Base-by-base conservation (phyloP, 2,113 vertebrate genomes). In the Chelonoidis abingdonii region DNA sequence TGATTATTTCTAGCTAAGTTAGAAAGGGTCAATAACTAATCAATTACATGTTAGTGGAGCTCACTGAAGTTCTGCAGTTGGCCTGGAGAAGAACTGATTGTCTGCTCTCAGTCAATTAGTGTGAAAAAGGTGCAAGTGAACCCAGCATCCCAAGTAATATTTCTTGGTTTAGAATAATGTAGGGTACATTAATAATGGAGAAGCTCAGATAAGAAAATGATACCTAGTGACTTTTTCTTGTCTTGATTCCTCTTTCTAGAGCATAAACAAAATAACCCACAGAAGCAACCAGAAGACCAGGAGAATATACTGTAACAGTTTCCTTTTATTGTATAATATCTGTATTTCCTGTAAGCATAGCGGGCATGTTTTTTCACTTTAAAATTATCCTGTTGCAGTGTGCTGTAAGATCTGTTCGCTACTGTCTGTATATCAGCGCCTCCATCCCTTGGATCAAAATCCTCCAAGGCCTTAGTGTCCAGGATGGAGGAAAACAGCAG, bases 351-450 rank as follows among this genome's bases (percentile, higher is more conserved):
- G 87, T 86, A 84, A 92, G 88, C 80, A 27, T 1, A 87, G 95
- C 94, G 95, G 96, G 95, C 95, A 83, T 93, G 59, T 93, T 94
- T 72, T 96, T 87, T 80, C 80, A 78, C 90, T 96, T 95, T 95
- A 80, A 88, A 86, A 92, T 84, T 90, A 47, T 38, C 59, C 1
- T 3, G 31, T 83, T 97, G 87, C 91, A 84, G 81, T 92, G 84
- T 92, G 84, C 92, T 89, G 10, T 44, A 86, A 89, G 93, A 91
- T 75, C 86, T 94, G 79, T 95, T 92, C 50, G 88, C 95, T 95
- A 57, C 86, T 96, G 93, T 97, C 91, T 92, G 92, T 88, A 86
- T 84, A 41, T 10, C 93, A 92, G 91, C 84, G 79, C 85, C 89
- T 97, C 95, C 95, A 47, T 94, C 25, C 41, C 38, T 47, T 78